phyloP scores from a whole-genome alignment of 2,888 invertebrate species.

The Uloborus plumipes region DNA sequence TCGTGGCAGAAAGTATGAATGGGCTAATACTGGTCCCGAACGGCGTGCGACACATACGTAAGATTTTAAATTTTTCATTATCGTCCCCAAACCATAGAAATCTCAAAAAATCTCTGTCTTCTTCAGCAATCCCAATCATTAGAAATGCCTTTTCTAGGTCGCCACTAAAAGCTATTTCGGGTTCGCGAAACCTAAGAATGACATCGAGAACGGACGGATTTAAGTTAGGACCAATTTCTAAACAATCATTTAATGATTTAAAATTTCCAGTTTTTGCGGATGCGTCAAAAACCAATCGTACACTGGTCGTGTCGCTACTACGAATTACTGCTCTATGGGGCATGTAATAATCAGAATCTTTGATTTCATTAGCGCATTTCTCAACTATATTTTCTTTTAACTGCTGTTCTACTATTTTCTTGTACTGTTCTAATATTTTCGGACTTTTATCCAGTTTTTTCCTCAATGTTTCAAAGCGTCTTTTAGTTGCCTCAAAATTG shows the following conservation, averaged over 20 bases:
- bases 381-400: no score
- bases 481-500: no score
- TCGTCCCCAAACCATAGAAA: neutral
- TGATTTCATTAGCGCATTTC: neutral
- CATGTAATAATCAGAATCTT: neutral
- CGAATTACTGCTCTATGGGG: neutral
- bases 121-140: neutral
- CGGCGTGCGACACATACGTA: neutral
- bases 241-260: constrained; percentile 4
- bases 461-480: no score
- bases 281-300: neutral
- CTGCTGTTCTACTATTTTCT: no score
- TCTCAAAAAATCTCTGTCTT: constrained; percentile 10
- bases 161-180: constrained; percentile 12
- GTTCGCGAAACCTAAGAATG: constrained; percentile 15
- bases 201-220: constrained; percentile 4
- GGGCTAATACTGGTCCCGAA: neutral
- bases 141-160: constrained; percentile 23
- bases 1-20: neutral
- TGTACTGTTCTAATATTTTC: no score
- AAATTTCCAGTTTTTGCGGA: constrained; percentile 3
- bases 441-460: no score
- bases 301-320: neutral
- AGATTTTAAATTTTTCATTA: neutral
- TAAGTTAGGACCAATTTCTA: neutral